Evolutionary conservation across 2,888 invertebrate genomes (phyloP), one percentile per base, ranked within the genome.

Genomic region (Piscicola geometra): DNA sequence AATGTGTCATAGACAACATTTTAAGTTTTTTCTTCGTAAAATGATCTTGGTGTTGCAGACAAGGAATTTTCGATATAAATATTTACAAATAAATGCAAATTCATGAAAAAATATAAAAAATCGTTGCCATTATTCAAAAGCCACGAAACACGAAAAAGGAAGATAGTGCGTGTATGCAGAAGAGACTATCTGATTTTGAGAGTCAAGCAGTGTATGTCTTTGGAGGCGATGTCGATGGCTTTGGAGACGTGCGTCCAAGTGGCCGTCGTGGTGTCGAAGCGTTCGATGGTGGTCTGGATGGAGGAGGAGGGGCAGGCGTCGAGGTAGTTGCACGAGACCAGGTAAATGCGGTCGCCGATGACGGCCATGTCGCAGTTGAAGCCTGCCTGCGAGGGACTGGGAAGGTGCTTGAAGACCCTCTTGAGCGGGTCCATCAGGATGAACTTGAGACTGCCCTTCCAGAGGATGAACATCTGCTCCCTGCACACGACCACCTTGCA

Each of bases 381-480:
- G n/a, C 35, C 41, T 9, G 60, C 33, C 32, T 30, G 21, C 25
- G 56, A 73, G 9, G 73, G 73, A 18, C 73, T 32, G 1, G 83
- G 81, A 30, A 84, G 80, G 64, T 80, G 78, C 50, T 82, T 81
- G 81, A 84, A 84, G 76, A 82, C 84, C 70, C 84, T 78, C 77
- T 82, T 84, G 71, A 81, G 80, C 18, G 84, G 84, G 76, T 84
- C 82, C 25, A 85, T 79, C 2, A 83, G 82, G 75, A 84, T 83
- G 77, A 84, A 78, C 77, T 83, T 83, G 76, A 81, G 82, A 0
- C 81, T 78, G 77, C 84, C 83, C 76, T 84, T 83, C 84, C 85
- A 85, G n/a, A 85, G 81, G 76, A 85, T 84, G 80, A 84, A 84
- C 79, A 84, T 83, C 32, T 83, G 81, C 9, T 80, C 81, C 77